A percentile compares a stretch with the other conserved stretches of the same genome.
Conservation (phyloP, 2,113 vertebrate genomes). For the Typhlomys cinereus region DNA sequence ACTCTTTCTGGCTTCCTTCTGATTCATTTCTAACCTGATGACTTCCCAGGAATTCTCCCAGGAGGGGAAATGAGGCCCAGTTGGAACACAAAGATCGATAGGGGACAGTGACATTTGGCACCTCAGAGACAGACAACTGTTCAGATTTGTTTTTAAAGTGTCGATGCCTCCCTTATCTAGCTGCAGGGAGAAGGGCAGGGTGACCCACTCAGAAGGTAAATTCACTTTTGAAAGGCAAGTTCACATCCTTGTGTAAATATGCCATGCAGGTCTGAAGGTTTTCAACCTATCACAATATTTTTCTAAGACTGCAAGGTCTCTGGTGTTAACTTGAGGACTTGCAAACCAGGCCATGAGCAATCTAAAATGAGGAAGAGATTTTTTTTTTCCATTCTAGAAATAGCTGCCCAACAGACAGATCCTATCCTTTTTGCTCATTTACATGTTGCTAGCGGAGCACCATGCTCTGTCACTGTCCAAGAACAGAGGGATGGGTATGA, state of each 20-base stretch:
- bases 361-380: conserved; percentile 40
- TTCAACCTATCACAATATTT: conserved; percentile 58
- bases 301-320: conserved; percentile 57
- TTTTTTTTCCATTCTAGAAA: conserved; percentile 49
- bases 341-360: conserved; percentile 40
- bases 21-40: background rate
- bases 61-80: background rate
- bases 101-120: background rate
- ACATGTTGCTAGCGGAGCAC: background rate
- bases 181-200: background rate
- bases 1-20: background rate
- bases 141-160: background rate
- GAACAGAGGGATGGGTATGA: background rate
- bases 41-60: background rate
- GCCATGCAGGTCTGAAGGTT: background rate
- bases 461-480: background rate
- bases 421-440: background rate
- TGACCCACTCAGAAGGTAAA: background rate
- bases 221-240: conserved; percentile 12
- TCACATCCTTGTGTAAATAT: conserved; percentile 17
- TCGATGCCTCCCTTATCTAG: background rate
- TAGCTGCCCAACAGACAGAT: conserved; percentile 59
- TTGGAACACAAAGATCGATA: background rate
- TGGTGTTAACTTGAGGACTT: conserved; percentile 28
- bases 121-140: background rate